Evolutionary conservation across 2,113 vertebrate genomes (phyloP).

Genomic region (Herpailurus yagouaroundi): DNA sequence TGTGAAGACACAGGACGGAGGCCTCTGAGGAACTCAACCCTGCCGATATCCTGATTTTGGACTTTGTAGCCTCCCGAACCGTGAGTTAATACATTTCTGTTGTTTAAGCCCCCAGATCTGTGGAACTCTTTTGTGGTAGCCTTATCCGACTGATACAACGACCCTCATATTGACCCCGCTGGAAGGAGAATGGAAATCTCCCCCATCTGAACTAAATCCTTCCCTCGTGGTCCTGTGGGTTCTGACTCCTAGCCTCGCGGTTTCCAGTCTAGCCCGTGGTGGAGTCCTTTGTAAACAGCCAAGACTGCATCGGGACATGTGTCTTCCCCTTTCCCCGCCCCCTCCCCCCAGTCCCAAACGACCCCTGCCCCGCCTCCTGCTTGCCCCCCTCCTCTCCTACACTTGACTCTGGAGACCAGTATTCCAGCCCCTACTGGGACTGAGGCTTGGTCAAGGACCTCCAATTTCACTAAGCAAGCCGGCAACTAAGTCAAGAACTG

Average conservation of each 20-base stretch:
- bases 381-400: neutral
- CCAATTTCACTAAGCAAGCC: neutral
- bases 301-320: neutral
- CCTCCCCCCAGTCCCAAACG: neutral
- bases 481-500: neutral
- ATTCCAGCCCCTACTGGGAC: neutral
- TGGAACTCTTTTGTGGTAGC: neutral
- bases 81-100: neutral
- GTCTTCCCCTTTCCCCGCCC: no score
- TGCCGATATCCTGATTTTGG: neutral
- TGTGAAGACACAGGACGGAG: neutral
- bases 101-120: neutral
- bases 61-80: neutral
- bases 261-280: accelerated
- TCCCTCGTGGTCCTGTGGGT: accelerated
- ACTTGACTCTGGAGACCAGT: neutral
- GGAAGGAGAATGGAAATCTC: neutral
- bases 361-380: neutral
- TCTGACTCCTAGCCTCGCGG: neutral
- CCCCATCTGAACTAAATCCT: neutral
- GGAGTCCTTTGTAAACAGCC: neutral
- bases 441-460: neutral
- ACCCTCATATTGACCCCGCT: neutral
- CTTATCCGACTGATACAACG: neutral
- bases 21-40: neutral